These are phyloP conservation scores for Otis tarda DNA, from an alignment of 2,113 vertebrate species.

Conservation along the genomic window DNA sequence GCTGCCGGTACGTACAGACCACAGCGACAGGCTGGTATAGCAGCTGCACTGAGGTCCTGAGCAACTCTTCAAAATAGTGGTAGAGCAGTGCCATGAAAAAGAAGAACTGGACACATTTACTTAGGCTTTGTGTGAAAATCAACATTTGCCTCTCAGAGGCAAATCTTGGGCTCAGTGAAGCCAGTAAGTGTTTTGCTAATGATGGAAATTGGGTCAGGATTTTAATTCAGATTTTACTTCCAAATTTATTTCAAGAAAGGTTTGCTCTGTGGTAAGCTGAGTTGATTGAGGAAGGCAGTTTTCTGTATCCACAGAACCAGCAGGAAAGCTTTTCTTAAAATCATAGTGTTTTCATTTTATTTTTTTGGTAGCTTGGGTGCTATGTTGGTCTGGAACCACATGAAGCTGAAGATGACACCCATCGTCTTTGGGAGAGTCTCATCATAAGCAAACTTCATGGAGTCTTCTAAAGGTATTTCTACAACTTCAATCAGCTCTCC, in stretches of 20 bases:
- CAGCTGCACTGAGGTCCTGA: not conserved
- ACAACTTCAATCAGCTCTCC: slow-evolving; percentile 91
- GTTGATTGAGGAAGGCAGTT: not conserved
- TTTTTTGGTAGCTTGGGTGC: slow-evolving; percentile 72
- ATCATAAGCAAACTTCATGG: slow-evolving; percentile 87
- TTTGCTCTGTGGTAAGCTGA: not conserved
- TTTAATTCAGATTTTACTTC: not conserved
- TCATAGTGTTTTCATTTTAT: not conserved
- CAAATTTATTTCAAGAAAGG: not conserved
- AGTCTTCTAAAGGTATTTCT: slow-evolving; percentile 85
- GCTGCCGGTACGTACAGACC: not conserved
- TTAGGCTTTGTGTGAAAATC: not conserved
- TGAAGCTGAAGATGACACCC: slow-evolving; percentile 88
- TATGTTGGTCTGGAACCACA: slow-evolving; percentile 90
- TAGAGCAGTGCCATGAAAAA: not conserved
- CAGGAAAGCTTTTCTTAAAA: not conserved
- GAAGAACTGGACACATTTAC: not conserved
- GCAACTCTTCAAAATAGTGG: not conserved
- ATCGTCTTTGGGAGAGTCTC: slow-evolving; percentile 86
- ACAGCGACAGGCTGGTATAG: not conserved
- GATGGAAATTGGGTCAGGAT: not conserved
- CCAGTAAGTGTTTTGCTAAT: not conserved
- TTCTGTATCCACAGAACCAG: not conserved
- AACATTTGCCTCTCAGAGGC: not conserved
- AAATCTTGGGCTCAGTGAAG: not conserved